phyloP scores from a whole-genome alignment of 2,888 invertebrate species.

The Mylabris sibirica region DNA sequence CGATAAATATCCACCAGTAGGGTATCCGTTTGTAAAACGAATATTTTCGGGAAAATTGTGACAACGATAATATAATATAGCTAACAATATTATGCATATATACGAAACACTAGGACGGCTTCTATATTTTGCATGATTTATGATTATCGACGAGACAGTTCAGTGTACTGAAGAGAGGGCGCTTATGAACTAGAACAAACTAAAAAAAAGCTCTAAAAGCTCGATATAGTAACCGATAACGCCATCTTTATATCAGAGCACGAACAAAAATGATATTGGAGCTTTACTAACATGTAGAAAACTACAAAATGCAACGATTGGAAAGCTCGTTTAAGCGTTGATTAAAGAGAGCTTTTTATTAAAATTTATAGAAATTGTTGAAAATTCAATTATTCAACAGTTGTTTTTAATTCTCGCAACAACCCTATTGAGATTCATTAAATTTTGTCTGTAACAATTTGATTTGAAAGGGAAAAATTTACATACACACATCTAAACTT shows the following conservation, averaged over 20 bases:
- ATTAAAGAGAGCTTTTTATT: too few species aligned
- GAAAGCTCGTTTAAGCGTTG: too few species aligned
- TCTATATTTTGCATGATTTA: conserved; percentile 25
- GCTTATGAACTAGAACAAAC: background rate
- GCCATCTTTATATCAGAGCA: conserved; percentile 13
- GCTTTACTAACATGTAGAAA: background rate
- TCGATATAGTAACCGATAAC: background rate
- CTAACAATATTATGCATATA: background rate
- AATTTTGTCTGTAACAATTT: too few species aligned
- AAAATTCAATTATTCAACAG: background rate
- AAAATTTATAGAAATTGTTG: too few species aligned
- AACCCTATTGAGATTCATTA: too few species aligned
- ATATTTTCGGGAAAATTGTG: background rate
- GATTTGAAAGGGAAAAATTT: too few species aligned
- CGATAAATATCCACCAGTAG: background rate
- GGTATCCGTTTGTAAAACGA: background rate
- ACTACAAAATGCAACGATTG: background rate
- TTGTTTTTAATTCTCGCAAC: too few species aligned
- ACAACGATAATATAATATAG: conserved; percentile 1
- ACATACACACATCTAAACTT: too few species aligned
- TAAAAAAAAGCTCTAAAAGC: background rate
- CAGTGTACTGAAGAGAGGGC: conserved; percentile 14
- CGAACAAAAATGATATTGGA: background rate
- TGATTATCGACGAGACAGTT: conserved; percentile 24
- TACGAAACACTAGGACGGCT: background rate